Base-by-base conservation (phyloP, 2,797 vertebrate genomes). In the Enoplosus armatus region DNA sequence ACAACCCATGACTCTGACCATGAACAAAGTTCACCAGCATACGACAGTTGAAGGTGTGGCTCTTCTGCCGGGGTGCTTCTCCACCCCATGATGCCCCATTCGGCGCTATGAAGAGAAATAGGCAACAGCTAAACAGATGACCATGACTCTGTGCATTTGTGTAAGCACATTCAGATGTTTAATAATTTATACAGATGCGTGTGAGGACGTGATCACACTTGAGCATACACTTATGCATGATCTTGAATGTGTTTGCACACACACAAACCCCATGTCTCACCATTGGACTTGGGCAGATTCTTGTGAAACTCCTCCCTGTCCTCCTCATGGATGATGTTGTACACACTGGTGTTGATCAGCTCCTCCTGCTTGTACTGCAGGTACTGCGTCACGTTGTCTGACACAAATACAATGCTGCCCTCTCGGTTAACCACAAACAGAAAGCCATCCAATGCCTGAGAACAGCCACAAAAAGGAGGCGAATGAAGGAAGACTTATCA, bases 391-490 rank as follows among this genome's bases (percentile, higher is more conserved):
- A 99, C 98, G 60, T 99, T 99, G 95, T 99, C 98, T 3, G 98
- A 99, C 76, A 99, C 98, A 87, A 99, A 99, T 7, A 99, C 98
- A 74, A 99, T 97, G 94, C 93, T 98, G 87, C 98, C 98, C 69
- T 99, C 98, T 82, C 98, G 95, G 93, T 98, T 99, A 66, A 99
- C 98, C 80, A 99, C 98, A 89, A 99, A 99, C 71, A 99, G 94
- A 87, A 99, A 99, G 61, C 98, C 98, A 2, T 99, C 98, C 92
- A 99, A 88, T 26, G 98, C 98, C 98, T 99, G 67, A 18, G 5
- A 72, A 50, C 26, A 77, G 54, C 3, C 0, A 69, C 26, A 70
- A 2, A 47, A 24, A 43, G 72, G 2, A 68, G 35, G 6, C 60
- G 16, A 59, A 59, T 60, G 0, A 18, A 67, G 15, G 37, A 39